Evolutionary conservation across 2,888 invertebrate species (phyloP).

Genomic region (Xestia ashworthii): DNA sequence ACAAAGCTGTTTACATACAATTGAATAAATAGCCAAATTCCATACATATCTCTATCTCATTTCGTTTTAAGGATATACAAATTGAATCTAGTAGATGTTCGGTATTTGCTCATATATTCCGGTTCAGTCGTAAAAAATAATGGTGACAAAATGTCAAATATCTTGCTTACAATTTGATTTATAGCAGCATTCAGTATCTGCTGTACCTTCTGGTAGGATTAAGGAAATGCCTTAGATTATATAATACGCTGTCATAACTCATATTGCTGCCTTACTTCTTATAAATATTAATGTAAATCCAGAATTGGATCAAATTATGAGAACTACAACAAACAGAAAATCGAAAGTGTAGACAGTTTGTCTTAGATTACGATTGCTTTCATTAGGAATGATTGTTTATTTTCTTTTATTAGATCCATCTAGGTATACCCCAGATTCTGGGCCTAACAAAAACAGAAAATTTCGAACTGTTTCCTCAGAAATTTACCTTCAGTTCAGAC

Average conservation of each 20-base stretch:
- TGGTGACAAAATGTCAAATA: conserved; percentile 61
- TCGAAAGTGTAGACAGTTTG: neutral
- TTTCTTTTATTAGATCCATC: conserved; percentile 4
- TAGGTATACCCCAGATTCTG: neutral
- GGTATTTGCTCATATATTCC: conserved; percentile 33
- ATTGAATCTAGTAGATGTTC: conserved; percentile 24
- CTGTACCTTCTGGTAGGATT: conserved; percentile 47
- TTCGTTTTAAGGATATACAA: conserved; percentile 42
- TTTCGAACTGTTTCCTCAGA: neutral
- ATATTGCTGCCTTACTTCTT: conserved; percentile 24
- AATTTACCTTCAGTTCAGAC: conserved; percentile 15
- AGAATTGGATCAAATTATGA: neutral
- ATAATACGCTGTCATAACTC: conserved; percentile 35
- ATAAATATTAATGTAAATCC: conserved; percentile 26
- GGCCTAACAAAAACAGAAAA: neutral
- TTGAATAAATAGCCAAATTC: conserved; percentile 50
- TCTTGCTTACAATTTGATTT: conserved; percentile 57
- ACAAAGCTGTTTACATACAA: conserved; percentile 59
- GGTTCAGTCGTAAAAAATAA: conserved; percentile 50
- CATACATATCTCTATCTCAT: conserved; percentile 29
- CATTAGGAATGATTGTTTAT: neutral
- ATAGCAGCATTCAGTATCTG: conserved; percentile 48
- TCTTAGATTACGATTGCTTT: neutral
- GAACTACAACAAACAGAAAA: neutral
- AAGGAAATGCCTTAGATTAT: conserved; percentile 40